Percentiles rank a stretch among this genome's conserved stretches.
Evolutionary conservation across 2,888 invertebrate species (phyloP).

Genomic region (Augiades crinisus): DNA sequence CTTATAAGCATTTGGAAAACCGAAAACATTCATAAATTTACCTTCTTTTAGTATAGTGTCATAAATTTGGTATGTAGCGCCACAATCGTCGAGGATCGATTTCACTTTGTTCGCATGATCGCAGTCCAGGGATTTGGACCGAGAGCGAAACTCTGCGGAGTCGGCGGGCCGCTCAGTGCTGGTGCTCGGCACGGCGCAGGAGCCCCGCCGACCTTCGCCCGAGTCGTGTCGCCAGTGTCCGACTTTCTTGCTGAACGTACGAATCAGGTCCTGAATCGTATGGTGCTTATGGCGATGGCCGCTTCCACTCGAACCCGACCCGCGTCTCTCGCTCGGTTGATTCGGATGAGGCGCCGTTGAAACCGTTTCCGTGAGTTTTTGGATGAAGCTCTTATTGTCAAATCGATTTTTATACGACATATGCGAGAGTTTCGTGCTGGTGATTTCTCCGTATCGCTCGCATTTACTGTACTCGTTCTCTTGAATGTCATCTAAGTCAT

Average conservation of each 20-base stretch:
- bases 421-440: conserved; percentile 58
- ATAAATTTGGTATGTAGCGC: conserved; percentile 90
- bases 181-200: conserved; percentile 66
- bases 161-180: conserved; percentile 74
- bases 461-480: conserved; percentile 75
- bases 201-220: conserved; percentile 68
- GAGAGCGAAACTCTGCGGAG: conserved; percentile 85
- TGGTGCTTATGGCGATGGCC: conserved; percentile 80
- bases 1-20: too few species aligned
- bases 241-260: conserved; percentile 88
- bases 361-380: conserved; percentile 60
- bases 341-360: conserved; percentile 27
- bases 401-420: conserved; percentile 49
- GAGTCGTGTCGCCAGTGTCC: conserved; percentile 85
- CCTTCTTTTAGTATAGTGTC: conserved; percentile 86
- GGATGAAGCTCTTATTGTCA: conserved; percentile 70
- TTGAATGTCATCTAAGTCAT: conserved; percentile 74
- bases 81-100: conserved; percentile 86
- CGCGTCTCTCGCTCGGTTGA: conserved; percentile 50
- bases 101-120: conserved; percentile 69
- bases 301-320: conserved; percentile 59
- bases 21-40: too few species aligned
- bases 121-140: conserved; percentile 90
- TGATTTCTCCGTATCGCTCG: conserved; percentile 73
- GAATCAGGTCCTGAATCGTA: conserved; percentile 89